phyloP scores from a whole-genome alignment of 2,113 vertebrate genomes.

The Antechinus flavipes region DNA sequence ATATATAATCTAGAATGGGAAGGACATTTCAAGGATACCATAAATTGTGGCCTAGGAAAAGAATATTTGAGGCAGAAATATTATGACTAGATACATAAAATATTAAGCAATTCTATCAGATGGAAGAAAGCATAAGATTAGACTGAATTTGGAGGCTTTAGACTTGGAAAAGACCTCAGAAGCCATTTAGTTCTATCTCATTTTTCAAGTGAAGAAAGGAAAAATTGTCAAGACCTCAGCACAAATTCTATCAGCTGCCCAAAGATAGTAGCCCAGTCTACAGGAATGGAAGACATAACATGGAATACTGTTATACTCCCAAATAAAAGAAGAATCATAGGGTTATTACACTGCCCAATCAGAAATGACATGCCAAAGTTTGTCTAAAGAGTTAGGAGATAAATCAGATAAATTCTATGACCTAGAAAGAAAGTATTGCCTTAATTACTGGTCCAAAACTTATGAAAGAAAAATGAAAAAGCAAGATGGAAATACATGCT shows the following conservation, averaged over 20 bases:
- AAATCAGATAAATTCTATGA: constrained; percentile 32
- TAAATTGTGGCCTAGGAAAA: neutral
- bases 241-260: neutral
- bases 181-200: neutral
- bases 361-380: neutral
- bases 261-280: neutral
- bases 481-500: constrained; percentile 28
- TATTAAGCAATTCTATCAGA: neutral
- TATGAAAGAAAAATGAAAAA: neutral
- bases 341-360: neutral
- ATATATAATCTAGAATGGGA: neutral
- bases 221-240: neutral
- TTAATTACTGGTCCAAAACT: neutral
- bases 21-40: neutral
- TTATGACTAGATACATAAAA: neutral
- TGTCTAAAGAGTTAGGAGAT: neutral
- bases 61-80: neutral
- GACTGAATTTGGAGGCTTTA: neutral
- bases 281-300: neutral
- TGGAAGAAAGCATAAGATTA: neutral
- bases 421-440: constrained; percentile 33
- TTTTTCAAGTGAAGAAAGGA: neutral
- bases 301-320: neutral
- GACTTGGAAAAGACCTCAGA: neutral
- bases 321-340: neutral